Conservation (phyloP, 2,888 invertebrate genomes). For the Chloroclystis v-ata region DNA sequence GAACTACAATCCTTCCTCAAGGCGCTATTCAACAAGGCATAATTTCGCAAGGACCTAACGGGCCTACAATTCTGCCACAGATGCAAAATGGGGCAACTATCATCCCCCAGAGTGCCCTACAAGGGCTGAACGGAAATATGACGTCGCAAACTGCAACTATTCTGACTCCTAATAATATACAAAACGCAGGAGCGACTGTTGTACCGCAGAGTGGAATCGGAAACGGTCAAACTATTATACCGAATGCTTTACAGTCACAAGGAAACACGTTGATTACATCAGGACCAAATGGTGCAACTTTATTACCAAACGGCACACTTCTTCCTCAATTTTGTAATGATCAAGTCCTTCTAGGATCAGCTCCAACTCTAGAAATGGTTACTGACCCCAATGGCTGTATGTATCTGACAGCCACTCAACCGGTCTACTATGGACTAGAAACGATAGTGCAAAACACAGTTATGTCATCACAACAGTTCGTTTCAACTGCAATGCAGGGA, state of each 20-base stretch:
- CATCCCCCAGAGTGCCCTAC: slow-evolving; percentile 78
- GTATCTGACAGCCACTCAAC: slow-evolving; percentile 82
- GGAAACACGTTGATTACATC: slow-evolving; percentile 74
- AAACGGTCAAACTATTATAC: slow-evolving; percentile 70
- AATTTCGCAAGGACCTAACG: slow-evolving; percentile 75
- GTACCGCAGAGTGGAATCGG: slow-evolving; percentile 72
- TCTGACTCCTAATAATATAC: slow-evolving; percentile 61
- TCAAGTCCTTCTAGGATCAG: slow-evolving; percentile 80
- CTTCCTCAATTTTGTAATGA: slow-evolving; percentile 77
- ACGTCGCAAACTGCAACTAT: slow-evolving; percentile 61
- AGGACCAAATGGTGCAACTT: slow-evolving; percentile 73
- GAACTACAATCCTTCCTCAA: slow-evolving; percentile 78
- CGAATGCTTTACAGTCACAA: slow-evolving; percentile 72
- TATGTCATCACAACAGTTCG: slow-evolving; percentile 92
- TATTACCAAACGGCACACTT: slow-evolving; percentile 79
- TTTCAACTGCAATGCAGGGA: slow-evolving; percentile 88
- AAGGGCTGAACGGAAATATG: slow-evolving; percentile 62
- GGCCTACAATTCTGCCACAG: slow-evolving; percentile 80
- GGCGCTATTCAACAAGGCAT: slow-evolving; percentile 75
- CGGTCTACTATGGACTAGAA: slow-evolving; percentile 89
- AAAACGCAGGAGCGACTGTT: slow-evolving; percentile 61
- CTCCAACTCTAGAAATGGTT: slow-evolving; percentile 81
- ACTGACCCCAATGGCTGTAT: slow-evolving; percentile 79
- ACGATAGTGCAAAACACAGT: slow-evolving; percentile 93
- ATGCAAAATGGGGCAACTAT: slow-evolving; percentile 80